A percentile compares a stretch with the other conserved stretches of the same genome.
Evolutionary conservation across 2,113 vertebrate species (phyloP).

Genomic region (Theristicus caerulescens): DNA sequence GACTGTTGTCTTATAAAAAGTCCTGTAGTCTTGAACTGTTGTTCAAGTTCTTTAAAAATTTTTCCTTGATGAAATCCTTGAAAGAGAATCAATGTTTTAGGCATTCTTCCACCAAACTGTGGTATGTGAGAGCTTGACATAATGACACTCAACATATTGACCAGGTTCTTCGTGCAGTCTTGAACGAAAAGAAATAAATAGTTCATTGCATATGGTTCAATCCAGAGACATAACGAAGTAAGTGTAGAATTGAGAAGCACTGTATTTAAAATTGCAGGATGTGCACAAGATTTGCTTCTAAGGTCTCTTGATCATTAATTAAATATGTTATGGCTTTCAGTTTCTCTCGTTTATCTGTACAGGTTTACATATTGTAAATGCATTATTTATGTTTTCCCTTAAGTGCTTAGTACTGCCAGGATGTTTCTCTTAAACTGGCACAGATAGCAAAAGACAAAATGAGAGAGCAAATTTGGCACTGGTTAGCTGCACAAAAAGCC

Average conservation of each 20-base stretch:
- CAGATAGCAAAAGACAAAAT: slow-evolving; percentile 18
- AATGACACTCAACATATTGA: background rate
- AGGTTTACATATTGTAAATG: slow-evolving; percentile 53
- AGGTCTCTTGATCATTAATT: slow-evolving; percentile 50
- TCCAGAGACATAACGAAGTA: background rate
- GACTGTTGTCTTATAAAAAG: background rate
- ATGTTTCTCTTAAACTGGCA: slow-evolving; percentile 48
- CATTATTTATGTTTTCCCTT: slow-evolving; percentile 55
- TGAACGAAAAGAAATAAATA: background rate
- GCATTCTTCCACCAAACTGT: background rate
- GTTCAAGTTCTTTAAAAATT: background rate
- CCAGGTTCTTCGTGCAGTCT: background rate
- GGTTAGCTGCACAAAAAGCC: background rate
- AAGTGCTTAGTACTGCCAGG: slow-evolving; percentile 51
- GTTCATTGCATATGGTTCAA: background rate
- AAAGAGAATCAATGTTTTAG: background rate
- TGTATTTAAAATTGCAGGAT: slow-evolving; percentile 17
- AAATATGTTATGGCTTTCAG: slow-evolving; percentile 59
- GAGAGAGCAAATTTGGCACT: slow-evolving; percentile 17
- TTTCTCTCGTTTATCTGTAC: slow-evolving; percentile 49
- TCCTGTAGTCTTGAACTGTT: background rate
- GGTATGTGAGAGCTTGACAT: background rate
- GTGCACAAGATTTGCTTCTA: slow-evolving; percentile 20
- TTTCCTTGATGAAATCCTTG: background rate
- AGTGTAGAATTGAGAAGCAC: background rate